Evolutionary conservation across 2,888 invertebrate genomes (phyloP).

Genomic region (Diaprepes abbreviatus): DNA sequence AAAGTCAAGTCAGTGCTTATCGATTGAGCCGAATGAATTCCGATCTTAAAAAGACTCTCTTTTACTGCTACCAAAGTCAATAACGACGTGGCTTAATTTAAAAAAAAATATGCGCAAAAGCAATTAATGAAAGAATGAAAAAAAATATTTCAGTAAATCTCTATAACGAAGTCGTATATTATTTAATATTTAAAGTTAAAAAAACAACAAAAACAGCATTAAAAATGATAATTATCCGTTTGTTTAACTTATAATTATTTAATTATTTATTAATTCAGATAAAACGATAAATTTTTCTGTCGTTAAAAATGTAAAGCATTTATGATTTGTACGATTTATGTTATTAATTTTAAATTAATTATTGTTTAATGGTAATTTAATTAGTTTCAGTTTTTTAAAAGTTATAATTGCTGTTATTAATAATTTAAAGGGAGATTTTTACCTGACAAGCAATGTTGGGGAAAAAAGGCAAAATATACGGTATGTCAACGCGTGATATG

Average conservation of each 20-base stretch:
- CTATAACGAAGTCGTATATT: too few species aligned
- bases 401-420: slow-evolving; percentile 8
- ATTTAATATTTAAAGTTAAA: too few species aligned
- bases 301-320: slow-evolving; percentile 25
- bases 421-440: neutral
- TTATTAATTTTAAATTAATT: slow-evolving; percentile 24
- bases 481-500: too few species aligned
- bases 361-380: slow-evolving; percentile 24
- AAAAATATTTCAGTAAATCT: neutral
- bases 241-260: slow-evolving; percentile 9
- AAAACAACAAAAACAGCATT: slow-evolving; percentile 1
- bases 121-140: too few species aligned
- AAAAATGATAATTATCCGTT: slow-evolving; percentile 6
- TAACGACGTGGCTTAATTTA: too few species aligned
- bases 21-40: too few species aligned
- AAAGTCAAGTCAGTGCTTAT: too few species aligned
- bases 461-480: too few species aligned
- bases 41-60: too few species aligned
- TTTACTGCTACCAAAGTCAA: too few species aligned
- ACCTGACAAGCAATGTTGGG: neutral
- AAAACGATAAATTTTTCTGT: slow-evolving; percentile 13
- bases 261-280: slow-evolving; percentile 6
- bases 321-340: slow-evolving; percentile 29
- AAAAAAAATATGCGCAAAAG: too few species aligned
- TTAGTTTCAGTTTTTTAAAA: slow-evolving; percentile 8